Evolutionary conservation across 2,888 invertebrate genomes (phyloP).

Genomic region (Cryptophagus acutangulus): DNA sequence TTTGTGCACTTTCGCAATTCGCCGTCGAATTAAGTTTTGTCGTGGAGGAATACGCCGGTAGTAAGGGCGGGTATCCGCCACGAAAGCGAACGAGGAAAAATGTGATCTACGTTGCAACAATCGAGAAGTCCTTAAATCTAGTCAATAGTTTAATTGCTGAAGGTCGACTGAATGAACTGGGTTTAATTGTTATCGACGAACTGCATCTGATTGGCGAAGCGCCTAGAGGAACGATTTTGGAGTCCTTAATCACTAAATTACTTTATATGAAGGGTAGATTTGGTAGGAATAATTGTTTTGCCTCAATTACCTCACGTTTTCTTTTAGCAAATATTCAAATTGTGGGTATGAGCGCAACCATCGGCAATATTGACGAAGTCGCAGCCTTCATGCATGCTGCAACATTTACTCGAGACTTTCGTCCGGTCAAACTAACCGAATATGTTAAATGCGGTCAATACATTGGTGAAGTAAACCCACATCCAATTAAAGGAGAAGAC

Average conservation of each 20-base stretch:
- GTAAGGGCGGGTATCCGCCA: slow-evolving; percentile 79
- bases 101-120: slow-evolving; percentile 86
- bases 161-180: slow-evolving; percentile 68
- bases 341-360: slow-evolving; percentile 96
- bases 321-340: slow-evolving; percentile 72
- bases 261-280: slow-evolving; percentile 64
- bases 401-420: slow-evolving; percentile 76
- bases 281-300: no score
- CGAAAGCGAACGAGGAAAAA: slow-evolving; percentile 68
- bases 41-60: slow-evolving; percentile 93
- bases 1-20: slow-evolving; percentile 78
- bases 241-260: slow-evolving; percentile 77
- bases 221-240: slow-evolving; percentile 79
- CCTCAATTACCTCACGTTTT: slow-evolving; percentile 9
- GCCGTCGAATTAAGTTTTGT: slow-evolving; percentile 82
- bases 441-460: slow-evolving; percentile 78
- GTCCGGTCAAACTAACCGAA: slow-evolving; percentile 82
- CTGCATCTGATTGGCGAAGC: slow-evolving; percentile 87
- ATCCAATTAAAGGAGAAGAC: no score
- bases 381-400: slow-evolving; percentile 76
- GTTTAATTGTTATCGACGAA: slow-evolving; percentile 83
- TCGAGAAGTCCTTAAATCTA: slow-evolving; percentile 87
- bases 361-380: slow-evolving; percentile 83
- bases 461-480: no score
- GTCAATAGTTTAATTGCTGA: slow-evolving; percentile 80